A percentile compares a stretch with the other conserved stretches of the same genome.
Evolutionary conservation across 2,888 invertebrate species (phyloP).

Genomic region (Phalera bucephala): DNA sequence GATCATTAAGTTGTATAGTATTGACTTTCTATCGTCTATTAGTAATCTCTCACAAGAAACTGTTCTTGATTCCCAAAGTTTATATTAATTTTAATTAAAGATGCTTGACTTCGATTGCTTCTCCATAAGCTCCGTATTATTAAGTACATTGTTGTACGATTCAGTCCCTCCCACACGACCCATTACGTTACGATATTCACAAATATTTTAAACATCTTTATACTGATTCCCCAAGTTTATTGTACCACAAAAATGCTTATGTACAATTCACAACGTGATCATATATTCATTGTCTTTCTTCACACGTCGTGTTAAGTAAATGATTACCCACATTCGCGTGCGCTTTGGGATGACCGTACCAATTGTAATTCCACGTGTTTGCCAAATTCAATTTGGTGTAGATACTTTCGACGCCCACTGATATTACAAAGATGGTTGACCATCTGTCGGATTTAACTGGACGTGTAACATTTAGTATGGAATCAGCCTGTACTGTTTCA

Average conservation of each 20-base stretch:
- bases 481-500: too few species aligned
- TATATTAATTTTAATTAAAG: constrained; percentile 16
- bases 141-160: constrained; percentile 20
- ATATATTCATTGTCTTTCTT: constrained; percentile 1
- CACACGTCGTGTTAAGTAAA: not conserved
- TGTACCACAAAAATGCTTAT: constrained; percentile 7
- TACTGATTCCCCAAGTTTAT: not conserved
- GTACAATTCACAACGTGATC: not conserved
- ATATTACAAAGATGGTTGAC: constrained; percentile 20
- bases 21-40: constrained; percentile 35
- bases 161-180: constrained; percentile 24
- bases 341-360: constrained; percentile 22
- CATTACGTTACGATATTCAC: constrained; percentile 22
- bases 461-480: too few species aligned
- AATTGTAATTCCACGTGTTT: constrained; percentile 23
- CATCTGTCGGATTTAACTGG: constrained; percentile 33
- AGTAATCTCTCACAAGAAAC: constrained; percentile 31
- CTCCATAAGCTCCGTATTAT: constrained; percentile 22
- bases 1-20: constrained; percentile 42
- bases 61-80: constrained; percentile 8
- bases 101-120: constrained; percentile 27
- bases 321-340: constrained; percentile 4
- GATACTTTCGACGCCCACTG: constrained; percentile 31
- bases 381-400: constrained; percentile 25
- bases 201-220: constrained; percentile 29